phyloP scores from a whole-genome alignment of 2,888 invertebrate genomes.

The Dryomyza anilis region DNA sequence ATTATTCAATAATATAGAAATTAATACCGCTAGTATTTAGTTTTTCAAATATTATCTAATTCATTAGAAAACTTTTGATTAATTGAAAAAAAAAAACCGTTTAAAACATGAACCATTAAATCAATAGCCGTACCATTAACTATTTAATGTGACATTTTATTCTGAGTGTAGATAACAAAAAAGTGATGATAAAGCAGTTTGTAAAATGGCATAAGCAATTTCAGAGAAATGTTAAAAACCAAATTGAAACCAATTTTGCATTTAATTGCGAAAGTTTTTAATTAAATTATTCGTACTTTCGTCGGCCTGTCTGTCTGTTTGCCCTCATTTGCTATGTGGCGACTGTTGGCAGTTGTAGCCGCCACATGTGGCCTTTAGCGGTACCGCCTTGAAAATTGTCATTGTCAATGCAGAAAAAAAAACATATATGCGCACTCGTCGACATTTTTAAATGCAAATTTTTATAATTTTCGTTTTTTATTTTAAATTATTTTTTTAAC shows the following conservation, averaged over 20 bases:
- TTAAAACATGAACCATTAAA: too few species aligned
- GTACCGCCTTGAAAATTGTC: too few species aligned
- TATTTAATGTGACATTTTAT: too few species aligned
- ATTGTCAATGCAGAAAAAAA: conserved; percentile 8
- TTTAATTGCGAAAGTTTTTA: conserved; percentile 43
- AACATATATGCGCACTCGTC: not conserved
- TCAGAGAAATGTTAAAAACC: conserved; percentile 6
- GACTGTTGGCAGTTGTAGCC: not conserved
- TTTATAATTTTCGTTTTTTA: not conserved
- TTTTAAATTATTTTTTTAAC: not conserved
- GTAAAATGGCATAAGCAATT: too few species aligned
- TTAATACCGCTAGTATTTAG: too few species aligned
- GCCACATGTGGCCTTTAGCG: not conserved
- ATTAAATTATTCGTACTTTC: conserved; percentile 35
- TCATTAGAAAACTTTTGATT: too few species aligned
- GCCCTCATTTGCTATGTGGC: not conserved
- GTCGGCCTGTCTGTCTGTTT: not conserved
- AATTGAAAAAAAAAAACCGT: too few species aligned
- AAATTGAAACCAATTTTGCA: conserved; percentile 31
- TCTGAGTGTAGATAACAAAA: too few species aligned
- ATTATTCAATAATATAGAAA: too few species aligned
- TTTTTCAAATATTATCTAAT: too few species aligned
- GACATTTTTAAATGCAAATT: not conserved
- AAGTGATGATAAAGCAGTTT: not conserved
- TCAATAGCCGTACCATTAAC: too few species aligned